A percentile compares a stretch with the other conserved stretches of the same genome.
These are phyloP conservation scores for Rhinatrema bivittatum DNA, from an alignment of 2,797 vertebrate genomes.

Conservation along the genomic window DNA sequence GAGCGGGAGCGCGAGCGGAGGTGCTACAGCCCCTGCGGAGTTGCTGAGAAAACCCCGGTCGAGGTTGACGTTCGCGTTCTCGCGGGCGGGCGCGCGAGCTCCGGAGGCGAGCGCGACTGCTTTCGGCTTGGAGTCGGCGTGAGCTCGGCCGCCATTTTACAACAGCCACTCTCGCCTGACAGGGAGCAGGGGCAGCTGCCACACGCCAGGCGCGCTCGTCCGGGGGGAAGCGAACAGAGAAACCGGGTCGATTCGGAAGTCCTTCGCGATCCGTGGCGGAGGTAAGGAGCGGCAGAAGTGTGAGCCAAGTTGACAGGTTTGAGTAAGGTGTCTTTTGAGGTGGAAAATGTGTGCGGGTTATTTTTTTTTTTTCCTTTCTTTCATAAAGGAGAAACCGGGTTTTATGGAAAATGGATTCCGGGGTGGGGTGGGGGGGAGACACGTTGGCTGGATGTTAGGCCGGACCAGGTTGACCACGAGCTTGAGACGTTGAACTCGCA, in stretches of 20 bases:
- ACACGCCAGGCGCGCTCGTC: conserved; percentile 46
- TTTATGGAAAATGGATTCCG: conserved; percentile 88
- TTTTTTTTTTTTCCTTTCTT: background rate
- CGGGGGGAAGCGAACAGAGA: conserved; percentile 20
- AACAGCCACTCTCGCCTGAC: conserved; percentile 79
- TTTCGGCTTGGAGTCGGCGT: conserved; percentile 76
- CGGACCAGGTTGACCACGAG: too few species aligned
- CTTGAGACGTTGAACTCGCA: too few species aligned
- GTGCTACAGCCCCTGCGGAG: conserved; percentile 48
- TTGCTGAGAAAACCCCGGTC: conserved; percentile 57
- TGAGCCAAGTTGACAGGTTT: conserved; percentile 6
- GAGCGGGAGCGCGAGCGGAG: conserved; percentile 5
- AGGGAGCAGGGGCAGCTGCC: conserved; percentile 70
- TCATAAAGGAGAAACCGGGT: conserved; percentile 61
- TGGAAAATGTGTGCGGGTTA: background rate
- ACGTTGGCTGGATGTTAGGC: conserved; percentile 55
- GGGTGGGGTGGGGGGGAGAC: conserved; percentile 53
- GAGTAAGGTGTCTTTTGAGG: background rate
- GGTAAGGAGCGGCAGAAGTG: conserved; percentile 16
- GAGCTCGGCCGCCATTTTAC: conserved; percentile 98
- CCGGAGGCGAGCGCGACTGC: conserved; percentile 59
- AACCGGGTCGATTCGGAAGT: background rate
- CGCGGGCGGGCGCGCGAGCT: conserved; percentile 30
- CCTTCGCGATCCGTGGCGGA: too few species aligned
- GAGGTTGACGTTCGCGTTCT: conserved; percentile 6